Conservation (phyloP, 2,888 invertebrate species). For the Lasius fuliginosus region DNA sequence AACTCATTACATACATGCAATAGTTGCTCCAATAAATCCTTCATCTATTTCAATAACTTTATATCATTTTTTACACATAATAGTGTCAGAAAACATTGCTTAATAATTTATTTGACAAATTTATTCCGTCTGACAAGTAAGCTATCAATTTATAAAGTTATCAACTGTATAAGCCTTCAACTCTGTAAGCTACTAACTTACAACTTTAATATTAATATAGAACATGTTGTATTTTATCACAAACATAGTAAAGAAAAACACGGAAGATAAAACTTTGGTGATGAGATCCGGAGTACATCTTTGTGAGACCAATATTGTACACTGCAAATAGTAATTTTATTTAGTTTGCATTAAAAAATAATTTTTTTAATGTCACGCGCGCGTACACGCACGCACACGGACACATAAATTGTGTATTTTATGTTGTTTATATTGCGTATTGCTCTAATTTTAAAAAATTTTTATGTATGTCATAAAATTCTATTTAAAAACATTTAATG, state of each 20-base stretch:
- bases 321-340: conserved; percentile 1
- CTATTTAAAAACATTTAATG: no score
- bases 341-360: background rate
- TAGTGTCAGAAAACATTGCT: no score
- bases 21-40: no score
- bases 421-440: no score
- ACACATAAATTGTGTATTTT: no score
- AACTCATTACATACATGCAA: no score
- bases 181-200: background rate
- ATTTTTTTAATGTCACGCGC: no score
- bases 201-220: background rate
- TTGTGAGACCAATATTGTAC: background rate
- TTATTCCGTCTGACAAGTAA: background rate
- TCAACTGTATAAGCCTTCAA: background rate
- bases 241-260: background rate
- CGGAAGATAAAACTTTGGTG: background rate
- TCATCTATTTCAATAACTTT: no score
- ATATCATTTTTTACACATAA: no score
- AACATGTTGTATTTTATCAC: background rate
- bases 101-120: background rate
- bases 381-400: no score
- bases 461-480: no score
- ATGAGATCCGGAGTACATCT: background rate
- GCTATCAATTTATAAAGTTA: background rate
- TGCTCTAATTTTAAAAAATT: no score